Evolutionary conservation across 2,888 invertebrate species (phyloP), one percentile per base, ranked within the genome.

Genomic region (Theretra japonica): DNA sequence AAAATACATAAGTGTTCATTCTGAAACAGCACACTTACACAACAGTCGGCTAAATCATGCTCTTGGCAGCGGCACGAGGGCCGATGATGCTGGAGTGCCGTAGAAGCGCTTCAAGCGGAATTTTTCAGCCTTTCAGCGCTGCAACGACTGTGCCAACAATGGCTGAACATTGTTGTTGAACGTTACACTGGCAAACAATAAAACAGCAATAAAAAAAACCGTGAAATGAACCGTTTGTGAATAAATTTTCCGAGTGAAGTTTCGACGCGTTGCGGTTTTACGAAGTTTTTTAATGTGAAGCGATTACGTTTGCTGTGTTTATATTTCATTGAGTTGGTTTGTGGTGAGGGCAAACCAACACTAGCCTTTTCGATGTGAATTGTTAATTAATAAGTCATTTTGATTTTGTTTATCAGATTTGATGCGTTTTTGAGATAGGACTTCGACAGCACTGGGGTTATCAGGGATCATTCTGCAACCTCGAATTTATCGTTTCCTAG

Each of bases 1-100:
- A 62, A 48, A 53, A 53, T 53, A 11, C 65, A 48, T 41, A 48
- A 65, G 65, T 65, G 23, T 48, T 23, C 41, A 65, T 65, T 65
- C 41, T 65, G 48, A 23, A 23, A 41, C 23, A 41, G 65, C 17
- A 8, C 15, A 8, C 41, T 62, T 41, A 23, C 15, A 15, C 41
- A 65, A 65, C 62, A 41, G 23, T 65, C 41, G 53, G n/a, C 58
- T 58, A 58, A 58, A 41, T 41, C 41, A 60, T 48, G 65, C 48
- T 21, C 65, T 65, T n/a, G 53, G 53, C 48, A 23, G 17, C 65
- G 23, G 17, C 60, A 60, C 59, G 65, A 65, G 23, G 7, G 41
- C 65, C 41, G 65, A 28, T 59, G 58, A 62, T 62, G 62, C 41
- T 41, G 62, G 19, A 21, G 62, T 41, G 23, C n/a, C 53, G 21